Conservation (phyloP, 2,113 vertebrate species). For the Syngnathus scovelli region DNA sequence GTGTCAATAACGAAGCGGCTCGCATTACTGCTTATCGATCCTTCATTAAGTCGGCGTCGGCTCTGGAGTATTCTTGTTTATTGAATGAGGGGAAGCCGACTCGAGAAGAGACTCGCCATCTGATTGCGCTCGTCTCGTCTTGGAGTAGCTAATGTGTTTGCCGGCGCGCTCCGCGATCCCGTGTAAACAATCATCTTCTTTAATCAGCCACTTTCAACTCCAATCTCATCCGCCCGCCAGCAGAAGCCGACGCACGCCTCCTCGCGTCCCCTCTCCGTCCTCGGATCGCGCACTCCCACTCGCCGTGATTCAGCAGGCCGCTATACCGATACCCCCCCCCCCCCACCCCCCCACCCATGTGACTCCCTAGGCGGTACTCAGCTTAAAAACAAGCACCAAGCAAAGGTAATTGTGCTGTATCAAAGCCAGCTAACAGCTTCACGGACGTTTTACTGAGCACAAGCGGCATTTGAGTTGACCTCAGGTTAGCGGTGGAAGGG, state of each 20-base stretch:
- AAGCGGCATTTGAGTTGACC: slow-evolving; percentile 5
- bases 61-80: slow-evolving; percentile 35
- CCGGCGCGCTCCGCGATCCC: not conserved
- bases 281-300: not conserved
- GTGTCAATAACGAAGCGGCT: slow-evolving; percentile 24
- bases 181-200: slow-evolving; percentile 3
- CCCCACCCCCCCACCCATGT: slow-evolving; percentile 12
- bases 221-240: slow-evolving; percentile 10
- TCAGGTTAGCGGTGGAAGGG: slow-evolving; percentile 4
- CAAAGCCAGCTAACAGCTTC: not conserved
- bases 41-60: slow-evolving; percentile 57
- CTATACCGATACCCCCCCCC: slow-evolving; percentile 10
- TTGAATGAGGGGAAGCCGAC: slow-evolving; percentile 26
- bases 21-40: slow-evolving; percentile 65
- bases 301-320: slow-evolving; percentile 21
- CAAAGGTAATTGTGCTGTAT: not conserved
- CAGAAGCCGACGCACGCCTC: slow-evolving; percentile 8
- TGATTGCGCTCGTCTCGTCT: not conserved
- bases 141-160: not conserved
- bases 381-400: slow-evolving; percentile 43
- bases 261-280: slow-evolving; percentile 1
- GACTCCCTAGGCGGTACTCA: slow-evolving; percentile 39
- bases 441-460: not conserved
- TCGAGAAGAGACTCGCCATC: slow-evolving; percentile 35
- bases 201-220: slow-evolving; percentile 5